Base-by-base conservation (phyloP, 2,888 invertebrate species). In the Caenorhabditis uteleia region DNA sequence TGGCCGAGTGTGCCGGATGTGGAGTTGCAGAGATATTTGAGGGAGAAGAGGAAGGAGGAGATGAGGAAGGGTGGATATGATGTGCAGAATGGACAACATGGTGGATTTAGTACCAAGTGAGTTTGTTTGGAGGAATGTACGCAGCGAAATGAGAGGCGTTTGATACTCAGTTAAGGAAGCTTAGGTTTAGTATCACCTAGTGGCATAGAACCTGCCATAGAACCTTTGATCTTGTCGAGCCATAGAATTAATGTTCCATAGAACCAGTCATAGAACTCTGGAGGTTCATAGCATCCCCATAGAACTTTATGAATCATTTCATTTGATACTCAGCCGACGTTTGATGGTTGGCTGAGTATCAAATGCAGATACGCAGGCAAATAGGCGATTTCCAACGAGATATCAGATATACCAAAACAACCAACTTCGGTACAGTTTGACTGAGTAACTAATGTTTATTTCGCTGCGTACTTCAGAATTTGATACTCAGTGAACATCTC, bases 1-100 rank as follows among this genome's bases (percentile, higher is more conserved):
- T 78, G 74, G 73, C 72, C 74, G 21, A 50, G 46, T 6, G 55
- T 65, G 2, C 77, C 78, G 6, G 72, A 77, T 47, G 59, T 62
- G 12, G 62, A 66, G 31, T 36, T 78, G 26, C 65, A 73, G 51
- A 25, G 57, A 31, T 74, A 77, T 39, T 31, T 78, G 51, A 61
- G 54, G 25, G 45, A 46, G 31, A 29, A 59, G 25, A n/a, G 46
- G 39, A 53, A 53, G 26, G 53, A 61, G 25, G 54, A 61, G 18
- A 14, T 57, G 40, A 46, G 33, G 12, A 10, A 23, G 14, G 26
- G 46, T 34, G 61, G 65, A 23, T 50, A 39, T 27, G 48, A 65
- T 29, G 55, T 51, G 31, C 45, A 57, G 7, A 33, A 40, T 10
- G 60, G 60, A 12, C 6, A 18, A 18, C 36, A 46, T 12, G 50